Percentiles rank a stretch among this genome's conserved stretches.
These are phyloP conservation scores for Hirtodrosophila alboralis DNA, from an alignment of 2,888 invertebrate species.

Conservation along the genomic window DNA sequence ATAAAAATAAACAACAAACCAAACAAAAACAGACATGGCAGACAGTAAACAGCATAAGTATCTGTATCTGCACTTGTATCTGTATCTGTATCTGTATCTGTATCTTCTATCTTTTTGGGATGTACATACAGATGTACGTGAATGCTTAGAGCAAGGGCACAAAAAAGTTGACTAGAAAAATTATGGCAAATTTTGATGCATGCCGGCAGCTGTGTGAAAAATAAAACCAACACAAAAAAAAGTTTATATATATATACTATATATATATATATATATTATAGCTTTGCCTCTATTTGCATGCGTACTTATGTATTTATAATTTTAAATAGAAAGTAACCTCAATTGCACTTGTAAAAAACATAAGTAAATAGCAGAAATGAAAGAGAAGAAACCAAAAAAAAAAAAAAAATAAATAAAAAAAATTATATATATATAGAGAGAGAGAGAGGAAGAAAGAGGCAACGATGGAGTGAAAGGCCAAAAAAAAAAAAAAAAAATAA, in stretches of 20 bases:
- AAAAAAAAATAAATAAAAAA: too few relatives aligned
- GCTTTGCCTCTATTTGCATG: constrained; percentile 62
- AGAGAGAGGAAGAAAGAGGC: not conserved
- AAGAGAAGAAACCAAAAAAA: not conserved
- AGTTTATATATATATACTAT: constrained; percentile 3
- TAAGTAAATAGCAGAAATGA: constrained; percentile 61
- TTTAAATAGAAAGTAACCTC: constrained; percentile 78
- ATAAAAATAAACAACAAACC: constrained; percentile 69
- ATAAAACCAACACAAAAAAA: constrained; percentile 37
- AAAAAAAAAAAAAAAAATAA: not conserved
- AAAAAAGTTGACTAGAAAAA: constrained; percentile 45
- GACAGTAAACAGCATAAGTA: constrained; percentile 23
- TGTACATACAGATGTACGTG: constrained; percentile 32
- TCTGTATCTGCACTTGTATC: constrained; percentile 5
- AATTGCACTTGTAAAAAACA: constrained; percentile 77
- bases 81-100: constrained; percentile 1
- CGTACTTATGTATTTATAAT: constrained; percentile 68
- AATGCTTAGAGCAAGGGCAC: constrained; percentile 48
- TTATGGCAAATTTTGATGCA: constrained; percentile 76
- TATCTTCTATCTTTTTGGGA: constrained; percentile 21
- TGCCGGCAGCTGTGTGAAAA: constrained; percentile 68
- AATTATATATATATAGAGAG: too few relatives aligned
- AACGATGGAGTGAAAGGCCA: too few relatives aligned
- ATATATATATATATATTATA: constrained; percentile 24
- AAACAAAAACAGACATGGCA: constrained; percentile 8